Evolutionary conservation across 2,797 vertebrate genomes (phyloP), one percentile per base, ranked within the genome.

Genomic region (Florisuga fusca): DNA sequence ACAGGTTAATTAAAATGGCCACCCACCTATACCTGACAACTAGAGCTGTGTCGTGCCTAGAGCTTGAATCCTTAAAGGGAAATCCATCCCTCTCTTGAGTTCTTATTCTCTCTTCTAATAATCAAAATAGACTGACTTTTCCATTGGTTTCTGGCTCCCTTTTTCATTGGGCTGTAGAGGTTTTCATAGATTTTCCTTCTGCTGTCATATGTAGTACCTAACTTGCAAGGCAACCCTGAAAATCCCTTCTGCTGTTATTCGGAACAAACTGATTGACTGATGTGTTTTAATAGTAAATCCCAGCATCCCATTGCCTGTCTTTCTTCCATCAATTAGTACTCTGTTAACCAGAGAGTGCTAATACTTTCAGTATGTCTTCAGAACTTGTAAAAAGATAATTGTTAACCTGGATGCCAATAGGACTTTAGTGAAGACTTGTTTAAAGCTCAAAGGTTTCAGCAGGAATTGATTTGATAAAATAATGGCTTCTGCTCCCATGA

Each of bases 331-430:
- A 92, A 2, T 93, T 92, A 93, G 38, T 20, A 73, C 29, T 84
- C 27, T 50, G 46, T 75, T 91, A 77, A 94, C 73, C 26, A n/a
- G 16, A 7, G 38, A 55, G 6, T 84, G 79, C 89, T 84, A 19
- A 71, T 89, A 54, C 72, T 79, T 91, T 66, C 55, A 63, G 67
- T 54, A 15, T 4, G 2, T 86, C 83, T 80, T 79, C 61, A 73
- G 83, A 95, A 94, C 84, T 57, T 90, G 77, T 90, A 57, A 80
- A 74, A 95, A 93, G 86, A 74, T 90, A 90, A 90, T 95, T 91
- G 95, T 92, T 92, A 90, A 93, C 78, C 74, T 74, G 46, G 84
- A 90, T 95, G 92, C 84, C 92, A 94, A 93, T 89, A 94, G 86
- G 83, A 64, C 90, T 90, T 90, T 2, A 90, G 77, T 33, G 57